Evolutionary conservation across 2,888 invertebrate genomes (phyloP).

Genomic region (Tipula helvola): DNA sequence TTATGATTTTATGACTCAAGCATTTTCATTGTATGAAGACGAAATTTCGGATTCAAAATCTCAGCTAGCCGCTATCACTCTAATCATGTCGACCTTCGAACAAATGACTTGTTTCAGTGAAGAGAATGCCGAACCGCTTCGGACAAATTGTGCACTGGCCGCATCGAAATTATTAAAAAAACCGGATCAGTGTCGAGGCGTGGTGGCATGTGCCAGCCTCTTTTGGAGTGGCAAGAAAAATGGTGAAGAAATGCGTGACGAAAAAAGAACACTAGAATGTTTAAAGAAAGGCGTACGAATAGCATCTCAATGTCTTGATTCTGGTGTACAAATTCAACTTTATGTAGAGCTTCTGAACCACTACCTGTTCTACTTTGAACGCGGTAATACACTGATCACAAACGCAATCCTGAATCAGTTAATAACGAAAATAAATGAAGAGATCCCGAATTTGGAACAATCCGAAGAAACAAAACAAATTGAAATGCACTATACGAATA

Average conservation of each 20-base stretch:
- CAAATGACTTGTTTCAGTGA: constrained; percentile 89
- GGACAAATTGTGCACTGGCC: constrained; percentile 91
- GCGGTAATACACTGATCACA: constrained; percentile 57
- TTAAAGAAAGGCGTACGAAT: constrained; percentile 90
- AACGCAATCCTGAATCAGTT: constrained; percentile 52
- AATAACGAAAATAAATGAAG: constrained; percentile 84
- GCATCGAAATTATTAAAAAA: constrained; percentile 94
- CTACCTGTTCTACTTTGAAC: constrained; percentile 85
- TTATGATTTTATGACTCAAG: constrained; percentile 91
- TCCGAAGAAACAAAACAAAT: constrained; percentile 96
- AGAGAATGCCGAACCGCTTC: constrained; percentile 92
- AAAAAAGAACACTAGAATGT: constrained; percentile 84
- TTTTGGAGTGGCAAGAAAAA: constrained; percentile 84
- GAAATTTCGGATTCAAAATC: constrained; percentile 97
- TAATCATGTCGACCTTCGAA: constrained; percentile 92
- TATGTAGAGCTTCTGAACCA: constrained; percentile 90
- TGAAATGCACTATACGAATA: constrained; percentile 87
- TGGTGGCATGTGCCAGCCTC: constrained; percentile 85
- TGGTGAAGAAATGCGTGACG: constrained; percentile 64
- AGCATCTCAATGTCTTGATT: constrained; percentile 96
- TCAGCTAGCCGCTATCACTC: constrained; percentile 87
- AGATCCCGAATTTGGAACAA: constrained; percentile 83
- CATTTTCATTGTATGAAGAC: constrained; percentile 95
- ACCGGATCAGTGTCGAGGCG: constrained; percentile 94
- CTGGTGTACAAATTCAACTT: constrained; percentile 89